Percentiles rank a stretch among this genome's conserved stretches.
These are phyloP conservation scores for Xiphorhynchus elegans DNA, from an alignment of 2,113 vertebrate species.

Conservation along the genomic window DNA sequence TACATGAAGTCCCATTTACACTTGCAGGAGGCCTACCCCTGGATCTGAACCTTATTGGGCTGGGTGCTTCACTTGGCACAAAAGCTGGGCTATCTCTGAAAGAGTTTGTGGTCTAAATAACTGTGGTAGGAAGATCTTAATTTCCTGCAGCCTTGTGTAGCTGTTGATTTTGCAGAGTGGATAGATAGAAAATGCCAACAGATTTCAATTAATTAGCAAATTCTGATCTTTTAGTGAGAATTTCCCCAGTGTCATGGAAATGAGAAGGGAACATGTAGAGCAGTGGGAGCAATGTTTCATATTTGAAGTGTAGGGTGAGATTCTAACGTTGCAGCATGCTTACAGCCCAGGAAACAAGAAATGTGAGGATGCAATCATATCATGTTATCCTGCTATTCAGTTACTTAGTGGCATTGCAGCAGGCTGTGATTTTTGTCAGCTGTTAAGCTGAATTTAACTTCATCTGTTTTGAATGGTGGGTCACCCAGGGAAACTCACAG, in stretches of 20 bases:
- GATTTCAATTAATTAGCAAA: not conserved
- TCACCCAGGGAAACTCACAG: not conserved
- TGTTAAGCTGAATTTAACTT: not conserved
- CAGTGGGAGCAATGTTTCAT: not conserved
- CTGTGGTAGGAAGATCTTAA: not conserved
- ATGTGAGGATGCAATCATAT: not conserved
- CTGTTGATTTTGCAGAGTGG: not conserved
- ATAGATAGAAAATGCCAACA: not conserved
- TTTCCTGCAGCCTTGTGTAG: not conserved
- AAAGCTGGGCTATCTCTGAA: not conserved
- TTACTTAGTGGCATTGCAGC: not conserved
- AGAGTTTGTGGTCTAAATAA: not conserved
- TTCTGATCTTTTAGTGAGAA: not conserved
- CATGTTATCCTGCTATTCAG: not conserved
- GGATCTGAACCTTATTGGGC: not conserved
- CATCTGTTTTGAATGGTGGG: not conserved
- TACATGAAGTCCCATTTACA: not conserved
- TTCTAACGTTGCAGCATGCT: not conserved
- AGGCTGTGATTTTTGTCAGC: slow-evolving; percentile 8
- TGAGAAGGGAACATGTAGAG: not conserved
- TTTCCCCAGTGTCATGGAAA: not conserved
- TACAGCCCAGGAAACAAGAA: not conserved
- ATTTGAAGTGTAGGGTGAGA: not conserved
- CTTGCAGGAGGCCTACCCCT: not conserved
- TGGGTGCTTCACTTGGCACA: not conserved